A percentile compares a stretch with the other conserved stretches of the same genome.
Conservation (phyloP, 2,888 invertebrate genomes). For the Rhopalosiphum nymphaeae region DNA sequence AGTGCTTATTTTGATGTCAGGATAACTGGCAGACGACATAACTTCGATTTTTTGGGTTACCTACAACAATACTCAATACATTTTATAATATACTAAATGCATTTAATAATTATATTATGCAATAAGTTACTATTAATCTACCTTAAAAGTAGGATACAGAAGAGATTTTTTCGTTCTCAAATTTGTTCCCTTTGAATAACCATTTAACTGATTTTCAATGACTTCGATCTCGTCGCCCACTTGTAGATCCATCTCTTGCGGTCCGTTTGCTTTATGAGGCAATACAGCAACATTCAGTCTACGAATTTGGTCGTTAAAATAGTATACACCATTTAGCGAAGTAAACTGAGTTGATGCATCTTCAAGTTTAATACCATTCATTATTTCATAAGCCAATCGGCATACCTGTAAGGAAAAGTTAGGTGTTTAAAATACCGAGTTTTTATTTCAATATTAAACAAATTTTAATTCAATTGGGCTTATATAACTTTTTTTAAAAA, state of each 20-base stretch:
- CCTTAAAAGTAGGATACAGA: constrained; percentile 69
- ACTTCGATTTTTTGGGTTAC: background rate
- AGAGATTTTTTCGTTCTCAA: background rate
- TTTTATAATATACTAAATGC: background rate
- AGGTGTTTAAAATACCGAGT: background rate
- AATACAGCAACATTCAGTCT: constrained; percentile 69
- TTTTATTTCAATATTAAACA: background rate
- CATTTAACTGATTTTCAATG: constrained; percentile 83
- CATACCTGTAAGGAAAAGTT: constrained; percentile 78
- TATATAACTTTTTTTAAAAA: background rate
- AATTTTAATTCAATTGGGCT: background rate
- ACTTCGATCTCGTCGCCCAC: background rate
- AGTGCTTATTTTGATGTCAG: background rate
- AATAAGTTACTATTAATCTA: background rate
- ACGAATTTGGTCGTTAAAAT: constrained; percentile 72
- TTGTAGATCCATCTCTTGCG: constrained; percentile 65
- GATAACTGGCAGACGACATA: background rate
- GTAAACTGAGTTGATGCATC: constrained; percentile 82
- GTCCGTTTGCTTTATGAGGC: constrained; percentile 76
- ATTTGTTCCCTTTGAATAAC: background rate
- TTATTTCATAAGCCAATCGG: constrained; percentile 95
- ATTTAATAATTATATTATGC: background rate
- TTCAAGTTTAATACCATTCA: constrained; percentile 81
- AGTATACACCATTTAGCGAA: constrained; percentile 97
- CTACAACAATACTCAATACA: background rate